These are phyloP conservation scores for Morus bassanus DNA, from an alignment of 2,797 vertebrate species.

Conservation along the genomic window DNA sequence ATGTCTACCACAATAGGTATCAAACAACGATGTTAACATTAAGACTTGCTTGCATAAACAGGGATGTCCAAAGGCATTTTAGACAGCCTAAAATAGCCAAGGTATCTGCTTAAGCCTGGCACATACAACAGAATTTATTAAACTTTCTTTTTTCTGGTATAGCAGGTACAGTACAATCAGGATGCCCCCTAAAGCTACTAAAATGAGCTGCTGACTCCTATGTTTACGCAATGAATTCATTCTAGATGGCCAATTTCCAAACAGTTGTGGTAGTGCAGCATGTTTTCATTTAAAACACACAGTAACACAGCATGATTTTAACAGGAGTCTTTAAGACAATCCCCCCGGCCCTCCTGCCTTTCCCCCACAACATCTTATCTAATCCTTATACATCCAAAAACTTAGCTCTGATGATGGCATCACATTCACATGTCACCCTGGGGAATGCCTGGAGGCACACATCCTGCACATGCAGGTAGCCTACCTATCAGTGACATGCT, in stretches of 20 bases:
- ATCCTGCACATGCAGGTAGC: not conserved
- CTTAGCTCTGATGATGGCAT: not conserved
- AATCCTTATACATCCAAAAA: not conserved
- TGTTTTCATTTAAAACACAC: not conserved
- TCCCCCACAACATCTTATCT: not conserved
- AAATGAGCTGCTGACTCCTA: constrained; percentile 9
- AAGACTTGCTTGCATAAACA: not conserved
- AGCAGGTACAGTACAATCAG: not conserved
- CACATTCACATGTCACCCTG: fast-evolving
- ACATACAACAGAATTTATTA: not conserved
- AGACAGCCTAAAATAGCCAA: not conserved
- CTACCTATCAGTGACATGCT: not conserved
- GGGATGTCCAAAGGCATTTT: not conserved
- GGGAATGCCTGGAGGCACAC: not conserved
- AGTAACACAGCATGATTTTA: constrained; percentile 9
- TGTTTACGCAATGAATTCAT: not conserved
- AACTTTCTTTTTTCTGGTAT: not conserved
- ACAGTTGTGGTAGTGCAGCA: not conserved
- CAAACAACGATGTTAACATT: not conserved
- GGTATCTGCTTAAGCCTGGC: not conserved
- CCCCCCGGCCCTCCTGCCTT: not conserved
- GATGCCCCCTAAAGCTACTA: not conserved
- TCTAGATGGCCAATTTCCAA: constrained; percentile 6
- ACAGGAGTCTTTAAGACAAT: not conserved
- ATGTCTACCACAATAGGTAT: not conserved